These are phyloP conservation scores for Ips typographus DNA, from an alignment of 1,140 invertebrate genomes.

Conservation along the genomic window DNA sequence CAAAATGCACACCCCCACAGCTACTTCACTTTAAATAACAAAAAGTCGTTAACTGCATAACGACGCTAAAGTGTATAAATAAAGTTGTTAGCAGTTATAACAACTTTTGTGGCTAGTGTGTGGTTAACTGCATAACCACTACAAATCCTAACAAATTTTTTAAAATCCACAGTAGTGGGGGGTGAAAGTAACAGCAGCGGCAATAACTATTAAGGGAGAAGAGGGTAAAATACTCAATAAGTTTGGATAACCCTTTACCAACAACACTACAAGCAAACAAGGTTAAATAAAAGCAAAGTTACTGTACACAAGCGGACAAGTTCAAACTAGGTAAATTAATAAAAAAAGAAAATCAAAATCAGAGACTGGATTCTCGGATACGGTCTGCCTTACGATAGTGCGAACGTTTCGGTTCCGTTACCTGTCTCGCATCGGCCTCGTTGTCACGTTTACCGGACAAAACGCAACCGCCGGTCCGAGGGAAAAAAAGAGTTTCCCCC, in stretches of 20 bases:
- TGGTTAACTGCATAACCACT: background rate
- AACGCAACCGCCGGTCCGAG: too few species aligned
- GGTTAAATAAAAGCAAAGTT: constrained; percentile 39
- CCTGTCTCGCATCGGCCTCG: constrained; percentile 32
- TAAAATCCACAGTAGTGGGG: background rate
- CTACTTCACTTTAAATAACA: background rate
- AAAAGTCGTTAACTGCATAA: constrained; percentile 25
- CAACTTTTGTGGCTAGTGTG: background rate
- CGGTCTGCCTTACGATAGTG: constrained; percentile 46
- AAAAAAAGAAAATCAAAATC: constrained; percentile 44
- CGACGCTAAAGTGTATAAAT: background rate
- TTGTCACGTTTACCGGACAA: too few species aligned
- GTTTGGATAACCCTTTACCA: background rate
- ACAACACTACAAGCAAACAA: constrained; percentile 33
- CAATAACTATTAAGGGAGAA: constrained; percentile 38
- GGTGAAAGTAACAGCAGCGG: too few species aligned
- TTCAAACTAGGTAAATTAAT: constrained; percentile 38
- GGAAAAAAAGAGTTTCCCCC: background rate
- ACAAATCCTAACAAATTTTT: too few species aligned
- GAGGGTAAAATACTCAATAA: constrained; percentile 10
- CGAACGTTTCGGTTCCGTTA: constrained; percentile 41
- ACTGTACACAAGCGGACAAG: constrained; percentile 36
- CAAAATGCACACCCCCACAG: background rate
- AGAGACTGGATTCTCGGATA: constrained; percentile 49
- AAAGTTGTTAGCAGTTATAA: constrained; percentile 24